Percentiles rank a stretch among this genome's conserved stretches.
Conservation (phyloP, 53 echinoderm and acorn worm species). For the Glandiceps talaboti region DNA sequence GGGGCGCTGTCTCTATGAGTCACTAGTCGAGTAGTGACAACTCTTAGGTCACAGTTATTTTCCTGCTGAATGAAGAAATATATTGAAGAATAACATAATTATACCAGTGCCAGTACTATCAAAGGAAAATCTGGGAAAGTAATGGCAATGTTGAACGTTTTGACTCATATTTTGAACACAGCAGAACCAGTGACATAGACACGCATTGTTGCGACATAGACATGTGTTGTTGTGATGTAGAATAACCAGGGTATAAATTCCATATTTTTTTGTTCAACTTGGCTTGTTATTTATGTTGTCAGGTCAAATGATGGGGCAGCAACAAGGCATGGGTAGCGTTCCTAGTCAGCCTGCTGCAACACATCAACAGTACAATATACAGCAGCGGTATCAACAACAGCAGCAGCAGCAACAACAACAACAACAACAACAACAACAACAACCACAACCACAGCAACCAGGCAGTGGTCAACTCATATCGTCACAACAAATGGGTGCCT, state of each 20-base stretch:
- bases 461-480: constrained; percentile 59
- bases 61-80: too few relatives aligned
- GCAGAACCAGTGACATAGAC: too few relatives aligned
- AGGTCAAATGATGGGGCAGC: not conserved
- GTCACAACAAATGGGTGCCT: constrained; percentile 35
- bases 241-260: too few relatives aligned
- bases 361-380: not conserved
- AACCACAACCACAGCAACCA: constrained; percentile 28
- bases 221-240: too few relatives aligned
- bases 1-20: too few relatives aligned
- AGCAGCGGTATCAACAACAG: constrained; percentile 31
- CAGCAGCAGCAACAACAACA: constrained; percentile 26
- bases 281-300: not conserved
- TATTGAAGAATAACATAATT: too few relatives aligned
- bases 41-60: too few relatives aligned
- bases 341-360: not conserved
- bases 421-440: constrained; percentile 22
- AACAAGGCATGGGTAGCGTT: not conserved
- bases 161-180: not conserved
- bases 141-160: not conserved
- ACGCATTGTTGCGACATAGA: too few relatives aligned
- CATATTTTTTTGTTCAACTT: too few relatives aligned
- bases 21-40: too few relatives aligned
- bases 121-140: not conserved
- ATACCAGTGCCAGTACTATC: too few relatives aligned